Evolutionary conservation across 2,888 invertebrate genomes (phyloP).

Genomic region (Byasa hedistus): DNA sequence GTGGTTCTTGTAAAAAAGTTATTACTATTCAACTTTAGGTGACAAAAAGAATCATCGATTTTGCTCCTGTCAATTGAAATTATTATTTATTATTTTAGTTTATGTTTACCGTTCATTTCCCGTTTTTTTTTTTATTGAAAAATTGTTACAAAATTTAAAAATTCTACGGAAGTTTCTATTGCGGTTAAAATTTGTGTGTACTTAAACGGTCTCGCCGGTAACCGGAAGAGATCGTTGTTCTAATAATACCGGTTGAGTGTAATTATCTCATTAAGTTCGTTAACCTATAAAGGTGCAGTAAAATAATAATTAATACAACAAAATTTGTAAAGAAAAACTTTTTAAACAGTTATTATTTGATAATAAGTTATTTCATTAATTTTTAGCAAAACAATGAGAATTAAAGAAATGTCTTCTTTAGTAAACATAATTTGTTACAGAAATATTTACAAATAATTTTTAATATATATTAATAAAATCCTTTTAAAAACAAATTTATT

Average conservation of each 20-base stretch:
- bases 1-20: no score
- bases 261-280: constrained; percentile 20
- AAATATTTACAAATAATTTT: no score
- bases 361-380: neutral
- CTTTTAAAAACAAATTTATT: no score
- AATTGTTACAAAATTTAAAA: neutral
- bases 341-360: neutral
- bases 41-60: no score
- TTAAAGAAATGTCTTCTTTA: no score
- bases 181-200: neutral
- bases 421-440: no score
- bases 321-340: constrained; percentile 13
- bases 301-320: constrained; percentile 10
- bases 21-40: no score
- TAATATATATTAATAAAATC: no score
- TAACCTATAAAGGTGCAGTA: constrained; percentile 20
- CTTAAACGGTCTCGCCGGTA: constrained; percentile 17
- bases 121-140: neutral
- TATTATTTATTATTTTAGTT: no score
- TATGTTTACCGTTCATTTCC: neutral
- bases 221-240: constrained; percentile 19
- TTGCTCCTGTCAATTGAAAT: no score
- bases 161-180: neutral
- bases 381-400: neutral
- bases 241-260: constrained; percentile 20